Base-by-base conservation (phyloP, 2,113 vertebrate genomes). In the Plestiodon gilberti region DNA sequence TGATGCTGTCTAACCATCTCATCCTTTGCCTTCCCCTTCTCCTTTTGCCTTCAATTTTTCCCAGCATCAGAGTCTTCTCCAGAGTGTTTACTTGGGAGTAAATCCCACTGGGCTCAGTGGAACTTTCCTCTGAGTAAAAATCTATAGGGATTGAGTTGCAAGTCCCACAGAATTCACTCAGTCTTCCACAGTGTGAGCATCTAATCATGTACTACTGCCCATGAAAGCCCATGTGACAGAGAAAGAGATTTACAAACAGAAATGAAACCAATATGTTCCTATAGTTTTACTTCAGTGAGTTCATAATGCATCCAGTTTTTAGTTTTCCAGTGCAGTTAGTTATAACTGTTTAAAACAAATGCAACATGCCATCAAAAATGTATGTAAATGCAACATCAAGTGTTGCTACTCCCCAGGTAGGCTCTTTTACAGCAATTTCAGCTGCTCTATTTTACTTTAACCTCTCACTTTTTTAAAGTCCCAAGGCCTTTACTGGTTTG, bases 391-490 rank as follows among this genome's bases (percentile, higher is more conserved):
- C 64, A 76, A 71, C n/a, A 52, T 30, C n/a, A 65, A 43, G 11
- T 0, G 1, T 65, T 80, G 15, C 65, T 89, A 83, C 38, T 78
- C 71, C 67, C 74, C 22, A 65, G 48, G 4, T 2, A 90, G 14
- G 38, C 35, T 74, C 65, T 81, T n/a, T 83, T 33, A n/a, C 18
- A 78, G 38, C 4, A n/a, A 84, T 84, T 3, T 22, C n/a, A 59
- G 6, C 4, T 73, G 69, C 40, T 38, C 35, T 75, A 59, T 1
- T 87, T 55, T 55, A 5, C 81, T 87, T 78, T 84, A 77, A 91
- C 52, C 48, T 87, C 18, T 6, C n/a, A 74, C 71, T 75, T 83
- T 81, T 30, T 78, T 38, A 74, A 89, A 30, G 40, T 61, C 65
- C 84, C 38, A 69, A 73, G 77, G 64, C 52, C 0, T 38, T 23